phyloP scores from a whole-genome alignment of 2,888 invertebrate species.

The Tubiluchus corallicola region DNA sequence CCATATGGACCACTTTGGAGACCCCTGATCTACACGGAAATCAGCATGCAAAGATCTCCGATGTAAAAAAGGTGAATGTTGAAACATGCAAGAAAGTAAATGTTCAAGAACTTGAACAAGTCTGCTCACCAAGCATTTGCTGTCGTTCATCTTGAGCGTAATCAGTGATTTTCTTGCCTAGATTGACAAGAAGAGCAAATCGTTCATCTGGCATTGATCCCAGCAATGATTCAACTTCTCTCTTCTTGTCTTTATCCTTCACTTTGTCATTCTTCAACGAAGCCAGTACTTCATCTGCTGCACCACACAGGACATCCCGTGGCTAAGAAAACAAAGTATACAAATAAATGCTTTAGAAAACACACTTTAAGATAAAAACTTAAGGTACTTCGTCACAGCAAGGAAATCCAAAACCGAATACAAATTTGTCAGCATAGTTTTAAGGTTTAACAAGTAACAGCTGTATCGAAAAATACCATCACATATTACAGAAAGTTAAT shows the following conservation, averaged over 20 bases:
- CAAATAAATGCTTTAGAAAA: no score
- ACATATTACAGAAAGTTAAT: no score
- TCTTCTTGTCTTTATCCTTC: conserved; percentile 77
- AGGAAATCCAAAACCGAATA: neutral
- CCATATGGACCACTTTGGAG: no score
- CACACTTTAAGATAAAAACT: no score
- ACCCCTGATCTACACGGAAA: no score
- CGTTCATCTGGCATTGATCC: conserved; percentile 66
- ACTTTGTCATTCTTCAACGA: conserved; percentile 85
- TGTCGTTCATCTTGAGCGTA: conserved; percentile 52
- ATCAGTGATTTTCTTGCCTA: conserved; percentile 95
- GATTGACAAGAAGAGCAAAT: conserved; percentile 81
- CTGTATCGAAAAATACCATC: no score
- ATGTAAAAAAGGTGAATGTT: no score
- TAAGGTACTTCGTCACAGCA: no score
- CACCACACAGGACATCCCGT: conserved; percentile 85
- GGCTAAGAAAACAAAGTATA: conserved; percentile 39
- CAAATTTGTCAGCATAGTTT: neutral
- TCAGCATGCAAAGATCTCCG: no score
- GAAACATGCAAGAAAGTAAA: no score
- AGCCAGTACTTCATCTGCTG: conserved; percentile 93
- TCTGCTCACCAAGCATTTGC: neutral
- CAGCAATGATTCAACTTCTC: conserved; percentile 66
- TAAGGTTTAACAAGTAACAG: neutral
- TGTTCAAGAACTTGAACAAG: no score